Conservation (phyloP, 2,888 invertebrate species). For the Lycocerus yunnanus region DNA sequence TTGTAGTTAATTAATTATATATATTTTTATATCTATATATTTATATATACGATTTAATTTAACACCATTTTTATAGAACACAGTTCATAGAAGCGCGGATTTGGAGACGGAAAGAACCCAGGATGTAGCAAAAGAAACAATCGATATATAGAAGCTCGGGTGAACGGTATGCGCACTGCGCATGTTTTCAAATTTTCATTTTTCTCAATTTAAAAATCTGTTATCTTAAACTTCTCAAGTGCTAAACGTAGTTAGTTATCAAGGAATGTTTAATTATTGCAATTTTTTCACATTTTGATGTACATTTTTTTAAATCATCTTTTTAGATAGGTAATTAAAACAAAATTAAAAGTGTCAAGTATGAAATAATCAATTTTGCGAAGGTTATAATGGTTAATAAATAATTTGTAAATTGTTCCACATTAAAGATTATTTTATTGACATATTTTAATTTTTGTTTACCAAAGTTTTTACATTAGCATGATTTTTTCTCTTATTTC, state of each 20-base stretch:
- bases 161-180: conserved; percentile 44
- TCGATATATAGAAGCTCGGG: conserved; percentile 44
- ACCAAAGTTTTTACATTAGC: neutral
- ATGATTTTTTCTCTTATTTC: conserved; percentile 1
- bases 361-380: neutral
- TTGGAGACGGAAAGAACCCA: conserved; percentile 38
- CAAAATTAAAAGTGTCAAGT: neutral
- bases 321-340: neutral
- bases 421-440: neutral
- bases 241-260: conserved; percentile 9
- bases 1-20: neutral
- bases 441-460: neutral
- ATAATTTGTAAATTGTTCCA: neutral
- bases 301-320: neutral
- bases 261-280: conserved; percentile 10
- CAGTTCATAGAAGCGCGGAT: conserved; percentile 40
- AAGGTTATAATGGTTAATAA: neutral
- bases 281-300: neutral
- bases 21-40: neutral
- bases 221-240: conserved; percentile 13
- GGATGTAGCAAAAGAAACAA: conserved; percentile 45
- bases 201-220: conserved; percentile 22
- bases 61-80: conserved; percentile 28
- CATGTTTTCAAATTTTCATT: conserved; percentile 43
- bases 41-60: neutral